Percentiles rank a stretch among this genome's conserved stretches.
Conservation (phyloP, 1,140 invertebrate species). For the Platyscapa corneri region DNA sequence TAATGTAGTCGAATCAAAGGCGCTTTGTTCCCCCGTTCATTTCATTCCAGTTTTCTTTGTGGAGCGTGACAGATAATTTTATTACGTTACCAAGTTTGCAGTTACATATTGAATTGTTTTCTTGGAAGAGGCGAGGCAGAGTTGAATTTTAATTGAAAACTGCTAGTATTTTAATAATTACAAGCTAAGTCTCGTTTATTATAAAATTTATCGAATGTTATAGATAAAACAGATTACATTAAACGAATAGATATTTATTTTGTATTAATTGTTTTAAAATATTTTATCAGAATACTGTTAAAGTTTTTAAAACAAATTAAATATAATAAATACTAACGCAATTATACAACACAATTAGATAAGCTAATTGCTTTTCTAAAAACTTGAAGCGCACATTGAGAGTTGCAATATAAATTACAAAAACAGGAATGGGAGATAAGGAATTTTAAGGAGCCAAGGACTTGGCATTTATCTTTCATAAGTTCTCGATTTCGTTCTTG, state of each 20-base stretch:
- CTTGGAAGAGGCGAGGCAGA: neutral
- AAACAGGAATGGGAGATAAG: neutral
- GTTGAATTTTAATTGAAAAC: neutral
- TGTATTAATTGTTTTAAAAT: too few species aligned
- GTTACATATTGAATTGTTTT: slow-evolving; percentile 43
- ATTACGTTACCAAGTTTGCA: slow-evolving; percentile 27
- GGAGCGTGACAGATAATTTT: slow-evolving; percentile 14
- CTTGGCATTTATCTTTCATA: too few species aligned
- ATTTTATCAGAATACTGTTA: too few species aligned
- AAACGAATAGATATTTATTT: too few species aligned
- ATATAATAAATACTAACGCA: too few species aligned
- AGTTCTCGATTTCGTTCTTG: too few species aligned
- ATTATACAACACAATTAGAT: too few species aligned
- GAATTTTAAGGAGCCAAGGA: neutral
- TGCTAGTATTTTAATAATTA: neutral
- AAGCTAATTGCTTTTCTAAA: too few species aligned
- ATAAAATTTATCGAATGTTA: slow-evolving; percentile 16
- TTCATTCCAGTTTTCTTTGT: slow-evolving; percentile 31
- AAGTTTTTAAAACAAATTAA: too few species aligned
- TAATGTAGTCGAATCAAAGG: slow-evolving; percentile 12
- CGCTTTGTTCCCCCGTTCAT: slow-evolving; percentile 17
- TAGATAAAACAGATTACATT: too few species aligned
- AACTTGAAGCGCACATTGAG: too few species aligned
- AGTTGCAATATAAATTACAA: neutral
- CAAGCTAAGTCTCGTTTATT: neutral